These are phyloP conservation scores for Lagorchestes hirsutus DNA, from an alignment of 2,797 vertebrate species.

Conservation along the genomic window DNA sequence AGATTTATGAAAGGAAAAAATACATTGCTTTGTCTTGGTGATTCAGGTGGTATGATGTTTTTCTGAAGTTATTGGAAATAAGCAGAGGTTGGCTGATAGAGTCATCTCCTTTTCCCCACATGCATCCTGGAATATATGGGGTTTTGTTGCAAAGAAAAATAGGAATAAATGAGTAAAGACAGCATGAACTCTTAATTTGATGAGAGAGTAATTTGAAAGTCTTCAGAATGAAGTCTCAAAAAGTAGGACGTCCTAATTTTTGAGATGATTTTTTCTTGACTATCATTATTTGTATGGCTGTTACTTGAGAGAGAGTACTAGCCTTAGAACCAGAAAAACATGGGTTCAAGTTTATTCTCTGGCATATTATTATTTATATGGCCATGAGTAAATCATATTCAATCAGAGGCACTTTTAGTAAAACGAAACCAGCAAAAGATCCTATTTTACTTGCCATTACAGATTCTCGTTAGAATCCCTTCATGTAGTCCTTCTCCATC, in stretches of 20 bases:
- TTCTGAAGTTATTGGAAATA: background rate
- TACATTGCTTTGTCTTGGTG: background rate
- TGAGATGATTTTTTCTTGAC: conserved; percentile 9
- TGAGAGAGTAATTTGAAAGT: background rate
- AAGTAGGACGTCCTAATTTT: background rate
- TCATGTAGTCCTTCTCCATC: background rate
- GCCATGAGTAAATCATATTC: too few species aligned
- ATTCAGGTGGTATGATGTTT: background rate
- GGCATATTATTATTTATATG: too few species aligned
- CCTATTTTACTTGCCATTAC: too few species aligned
- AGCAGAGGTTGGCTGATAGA: background rate
- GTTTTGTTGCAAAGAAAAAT: background rate
- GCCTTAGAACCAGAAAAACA: too few species aligned
- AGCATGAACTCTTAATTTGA: background rate
- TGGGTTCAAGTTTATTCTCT: too few species aligned
- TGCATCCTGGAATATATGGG: background rate
- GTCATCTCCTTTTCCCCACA: background rate
- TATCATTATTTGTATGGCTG: background rate
- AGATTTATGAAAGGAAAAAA: conserved; percentile 1
- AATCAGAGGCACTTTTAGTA: too few species aligned
- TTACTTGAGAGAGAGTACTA: too few species aligned
- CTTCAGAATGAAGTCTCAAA: conserved; percentile 5
- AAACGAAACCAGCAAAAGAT: too few species aligned
- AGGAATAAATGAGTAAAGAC: background rate
- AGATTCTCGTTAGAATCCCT: background rate